Conservation (phyloP, 2,888 invertebrate genomes). For the Tiphia femorata region DNA sequence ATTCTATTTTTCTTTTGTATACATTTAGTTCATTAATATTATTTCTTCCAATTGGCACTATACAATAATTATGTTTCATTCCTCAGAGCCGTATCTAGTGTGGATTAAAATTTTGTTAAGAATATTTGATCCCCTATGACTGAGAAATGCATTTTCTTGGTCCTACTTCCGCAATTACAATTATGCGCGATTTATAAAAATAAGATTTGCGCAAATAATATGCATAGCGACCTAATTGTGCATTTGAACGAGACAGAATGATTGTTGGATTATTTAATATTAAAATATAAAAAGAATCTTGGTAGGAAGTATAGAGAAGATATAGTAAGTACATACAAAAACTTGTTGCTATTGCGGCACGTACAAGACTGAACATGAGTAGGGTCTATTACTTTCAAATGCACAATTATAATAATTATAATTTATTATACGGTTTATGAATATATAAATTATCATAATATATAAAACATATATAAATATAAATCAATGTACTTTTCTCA, state of each 20-base stretch:
- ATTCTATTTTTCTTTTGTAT: no score
- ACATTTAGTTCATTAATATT: slow-evolving; percentile 18
- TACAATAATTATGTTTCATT: no score
- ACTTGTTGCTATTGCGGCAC: neutral
- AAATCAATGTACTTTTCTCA: slow-evolving; percentile 54
- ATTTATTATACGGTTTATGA: slow-evolving; percentile 50
- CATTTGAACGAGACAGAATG: slow-evolving; percentile 27
- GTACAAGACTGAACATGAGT: slow-evolving; percentile 47
- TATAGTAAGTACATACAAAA: neutral
- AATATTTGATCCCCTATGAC: no score
- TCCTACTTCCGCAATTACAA: no score
- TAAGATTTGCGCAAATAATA: neutral
- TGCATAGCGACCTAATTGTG: slow-evolving; percentile 19
- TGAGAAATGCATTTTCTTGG: no score
- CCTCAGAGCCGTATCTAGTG: no score
- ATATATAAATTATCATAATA: slow-evolving; percentile 33
- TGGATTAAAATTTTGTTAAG: no score
- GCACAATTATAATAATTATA: slow-evolving; percentile 49
- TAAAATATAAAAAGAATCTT: slow-evolving; percentile 19
- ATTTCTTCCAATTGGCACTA: no score
- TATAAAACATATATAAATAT: slow-evolving; percentile 36
- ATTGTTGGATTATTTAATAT: neutral
- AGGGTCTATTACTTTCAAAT: slow-evolving; percentile 53
- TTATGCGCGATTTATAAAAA: no score
- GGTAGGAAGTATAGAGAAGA: neutral